Evolutionary conservation across 2,888 invertebrate genomes (phyloP).

Genomic region (Thecocarcelia acutangulata): DNA sequence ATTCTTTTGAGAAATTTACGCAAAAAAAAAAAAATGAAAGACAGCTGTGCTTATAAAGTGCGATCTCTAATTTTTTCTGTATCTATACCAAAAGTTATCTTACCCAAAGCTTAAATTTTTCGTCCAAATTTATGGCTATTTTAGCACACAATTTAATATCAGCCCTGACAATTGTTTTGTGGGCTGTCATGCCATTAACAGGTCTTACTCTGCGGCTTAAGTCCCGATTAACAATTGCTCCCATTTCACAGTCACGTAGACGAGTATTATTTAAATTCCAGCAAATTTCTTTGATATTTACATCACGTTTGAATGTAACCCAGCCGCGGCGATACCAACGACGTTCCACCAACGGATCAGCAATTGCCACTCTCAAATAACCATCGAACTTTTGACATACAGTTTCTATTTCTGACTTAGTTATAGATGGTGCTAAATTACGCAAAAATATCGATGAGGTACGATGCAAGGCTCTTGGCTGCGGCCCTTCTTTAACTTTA

Average conservation of each 20-base stretch:
- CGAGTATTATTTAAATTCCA: conserved; percentile 98
- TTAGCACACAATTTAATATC: conserved; percentile 96
- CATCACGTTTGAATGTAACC: conserved; percentile 98
- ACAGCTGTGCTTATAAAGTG: too few species aligned
- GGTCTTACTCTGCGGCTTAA: conserved; percentile 95
- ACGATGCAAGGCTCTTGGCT: conserved; percentile 91
- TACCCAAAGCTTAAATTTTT: conserved; percentile 90
- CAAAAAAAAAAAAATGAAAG: too few species aligned
- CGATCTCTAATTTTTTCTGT: too few species aligned
- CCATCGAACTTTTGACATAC: conserved; percentile 96
- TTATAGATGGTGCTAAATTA: conserved; percentile 97
- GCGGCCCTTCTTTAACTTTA: conserved; percentile 81
- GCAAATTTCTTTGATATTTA: conserved; percentile 99
- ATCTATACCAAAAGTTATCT: conserved; percentile 11
- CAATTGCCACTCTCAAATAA: conserved; percentile 96
- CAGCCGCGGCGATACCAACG: conserved; percentile 98
- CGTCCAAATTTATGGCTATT: conserved; percentile 94
- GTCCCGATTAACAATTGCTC: conserved; percentile 96
- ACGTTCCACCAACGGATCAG: conserved; percentile 97
- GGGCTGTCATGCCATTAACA: conserved; percentile 93
- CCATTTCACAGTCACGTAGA: conserved; percentile 83
- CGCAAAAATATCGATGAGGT: conserved; percentile 98
- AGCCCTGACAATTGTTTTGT: conserved; percentile 92
- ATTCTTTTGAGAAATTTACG: too few species aligned
- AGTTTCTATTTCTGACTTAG: conserved; percentile 97